Conservation (phyloP, 2,888 invertebrate genomes). For the Caenorhabditis sp. region DNA sequence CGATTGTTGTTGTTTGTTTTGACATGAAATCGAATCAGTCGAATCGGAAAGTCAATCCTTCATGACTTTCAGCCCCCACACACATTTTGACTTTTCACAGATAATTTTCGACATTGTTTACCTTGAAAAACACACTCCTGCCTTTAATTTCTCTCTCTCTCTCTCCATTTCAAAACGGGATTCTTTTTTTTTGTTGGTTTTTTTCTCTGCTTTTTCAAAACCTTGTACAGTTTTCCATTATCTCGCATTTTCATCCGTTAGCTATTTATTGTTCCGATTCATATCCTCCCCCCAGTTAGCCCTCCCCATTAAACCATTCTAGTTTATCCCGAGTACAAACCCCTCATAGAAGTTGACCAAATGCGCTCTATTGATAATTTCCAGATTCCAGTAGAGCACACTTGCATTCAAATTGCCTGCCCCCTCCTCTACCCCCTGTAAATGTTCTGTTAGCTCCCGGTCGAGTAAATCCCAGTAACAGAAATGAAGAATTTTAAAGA, state of each 20-base stretch:
- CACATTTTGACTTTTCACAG: too few relatives aligned
- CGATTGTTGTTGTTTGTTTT: not conserved
- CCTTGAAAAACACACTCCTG: slow-evolving; percentile 5
- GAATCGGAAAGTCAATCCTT: slow-evolving; percentile 55
- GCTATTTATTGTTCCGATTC: slow-evolving; percentile 21
- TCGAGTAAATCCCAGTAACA: slow-evolving; percentile 27
- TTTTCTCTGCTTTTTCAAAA: slow-evolving; percentile 4
- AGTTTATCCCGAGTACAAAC: slow-evolving; percentile 43
- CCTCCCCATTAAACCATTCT: not conserved
- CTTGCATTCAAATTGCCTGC: not conserved
- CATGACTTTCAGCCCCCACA: slow-evolving; percentile 55
- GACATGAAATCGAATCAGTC: slow-evolving; percentile 33
- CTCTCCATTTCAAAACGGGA: slow-evolving; percentile 60
- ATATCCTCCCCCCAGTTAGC: slow-evolving; percentile 6
- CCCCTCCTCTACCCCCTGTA: not conserved
- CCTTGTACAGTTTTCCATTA: slow-evolving; percentile 11
- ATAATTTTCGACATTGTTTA: too few relatives aligned
- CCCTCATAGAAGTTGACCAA: slow-evolving; percentile 1
- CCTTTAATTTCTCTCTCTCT: slow-evolving; percentile 45
- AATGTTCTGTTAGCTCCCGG: slow-evolving; percentile 24
- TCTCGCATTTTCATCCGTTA: slow-evolving; percentile 5
- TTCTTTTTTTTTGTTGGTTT: slow-evolving; percentile 18
- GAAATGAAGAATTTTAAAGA: slow-evolving; percentile 18
- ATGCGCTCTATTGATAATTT: not conserved
- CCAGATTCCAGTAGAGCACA: not conserved